These are phyloP conservation scores for Vanessa tameamea DNA, from an alignment of 1,140 invertebrate species.

Conservation along the genomic window DNA sequence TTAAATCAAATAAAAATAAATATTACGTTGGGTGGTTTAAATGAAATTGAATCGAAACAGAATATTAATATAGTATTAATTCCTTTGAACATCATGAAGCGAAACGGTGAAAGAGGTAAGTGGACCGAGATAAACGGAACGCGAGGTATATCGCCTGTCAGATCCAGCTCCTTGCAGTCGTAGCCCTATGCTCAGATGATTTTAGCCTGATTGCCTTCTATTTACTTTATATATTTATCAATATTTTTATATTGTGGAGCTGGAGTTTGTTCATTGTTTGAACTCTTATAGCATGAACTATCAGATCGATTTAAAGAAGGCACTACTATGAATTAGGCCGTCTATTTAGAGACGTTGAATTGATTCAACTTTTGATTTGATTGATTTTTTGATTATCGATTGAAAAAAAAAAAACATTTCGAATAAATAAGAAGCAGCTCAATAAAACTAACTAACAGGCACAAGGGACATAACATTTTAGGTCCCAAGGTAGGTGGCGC, in stretches of 20 bases:
- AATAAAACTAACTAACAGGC: too few relatives aligned
- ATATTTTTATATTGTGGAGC: not conserved
- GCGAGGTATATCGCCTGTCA: constrained; percentile 32
- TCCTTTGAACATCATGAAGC: not conserved
- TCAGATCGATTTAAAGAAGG: too few relatives aligned
- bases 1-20: too few relatives aligned
- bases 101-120: not conserved
- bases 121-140: constrained; percentile 26
- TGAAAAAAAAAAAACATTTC: too few relatives aligned
- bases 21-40: not conserved
- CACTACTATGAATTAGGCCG: too few relatives aligned
- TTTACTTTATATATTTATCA: not conserved
- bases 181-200: not conserved
- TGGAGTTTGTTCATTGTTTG: not conserved
- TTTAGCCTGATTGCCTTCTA: not conserved
- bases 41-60: not conserved
- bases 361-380: too few relatives aligned
- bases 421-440: too few relatives aligned
- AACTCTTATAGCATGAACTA: too few relatives aligned
- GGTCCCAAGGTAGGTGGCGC: too few relatives aligned
- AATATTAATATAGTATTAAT: not conserved
- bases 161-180: constrained; percentile 16
- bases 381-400: too few relatives aligned
- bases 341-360: too few relatives aligned
- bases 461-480: too few relatives aligned